phyloP scores from a whole-genome alignment of 2,797 vertebrate species.

The Acropternis orthonyx region DNA sequence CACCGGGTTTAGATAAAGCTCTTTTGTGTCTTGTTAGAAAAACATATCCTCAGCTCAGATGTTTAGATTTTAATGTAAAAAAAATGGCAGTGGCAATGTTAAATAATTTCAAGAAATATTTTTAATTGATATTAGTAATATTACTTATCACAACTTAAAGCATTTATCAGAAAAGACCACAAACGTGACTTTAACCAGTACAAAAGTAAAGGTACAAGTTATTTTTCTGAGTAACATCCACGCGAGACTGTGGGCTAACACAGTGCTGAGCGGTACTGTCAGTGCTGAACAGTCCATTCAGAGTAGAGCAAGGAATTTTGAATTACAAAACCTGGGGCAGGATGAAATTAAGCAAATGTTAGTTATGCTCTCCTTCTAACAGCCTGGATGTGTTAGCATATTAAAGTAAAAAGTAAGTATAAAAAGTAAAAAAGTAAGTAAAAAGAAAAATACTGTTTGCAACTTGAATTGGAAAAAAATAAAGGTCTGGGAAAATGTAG shows the following conservation, averaged over 20 bases:
- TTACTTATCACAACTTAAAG: neutral
- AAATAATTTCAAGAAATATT: neutral
- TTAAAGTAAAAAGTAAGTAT: too few species aligned
- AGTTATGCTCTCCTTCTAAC: too few species aligned
- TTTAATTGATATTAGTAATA: neutral
- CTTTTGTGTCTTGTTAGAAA: neutral
- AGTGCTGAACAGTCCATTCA: neutral
- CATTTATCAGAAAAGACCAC: neutral
- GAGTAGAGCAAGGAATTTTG: neutral
- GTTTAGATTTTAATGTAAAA: neutral
- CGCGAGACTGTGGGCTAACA: neutral
- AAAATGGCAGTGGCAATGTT: neutral
- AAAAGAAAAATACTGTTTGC: rapidly evolving
- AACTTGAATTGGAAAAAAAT: neutral
- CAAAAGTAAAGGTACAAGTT: neutral
- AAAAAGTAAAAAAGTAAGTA: too few species aligned
- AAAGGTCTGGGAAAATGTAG: neutral
- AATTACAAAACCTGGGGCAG: neutral
- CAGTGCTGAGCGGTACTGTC: neutral
- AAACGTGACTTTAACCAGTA: neutral
- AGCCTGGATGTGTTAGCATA: neutral
- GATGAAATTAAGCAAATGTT: neutral
- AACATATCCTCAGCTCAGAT: neutral
- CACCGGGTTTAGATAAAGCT: neutral
- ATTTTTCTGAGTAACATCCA: neutral